Evolutionary conservation across 2,888 invertebrate genomes (phyloP).

Genomic region (Eristalis arbustorum): DNA sequence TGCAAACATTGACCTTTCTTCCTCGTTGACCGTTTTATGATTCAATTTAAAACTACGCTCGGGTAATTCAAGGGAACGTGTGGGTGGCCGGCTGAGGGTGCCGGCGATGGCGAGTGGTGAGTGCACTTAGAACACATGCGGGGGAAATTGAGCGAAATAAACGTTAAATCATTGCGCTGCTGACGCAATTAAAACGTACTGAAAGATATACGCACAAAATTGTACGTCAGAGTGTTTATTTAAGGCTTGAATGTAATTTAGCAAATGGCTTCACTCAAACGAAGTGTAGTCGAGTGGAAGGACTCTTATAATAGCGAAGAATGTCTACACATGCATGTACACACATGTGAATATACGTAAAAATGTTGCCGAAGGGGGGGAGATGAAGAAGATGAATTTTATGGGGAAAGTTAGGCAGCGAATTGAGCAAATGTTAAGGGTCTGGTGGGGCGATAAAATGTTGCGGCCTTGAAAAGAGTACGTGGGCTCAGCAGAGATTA

Average conservation of each 20-base stretch:
- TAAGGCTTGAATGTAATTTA: constrained; percentile 52
- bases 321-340: not conserved
- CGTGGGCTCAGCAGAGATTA: not conserved
- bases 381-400: not conserved
- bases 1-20: constrained; percentile 25
- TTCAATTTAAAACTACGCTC: constrained; percentile 36
- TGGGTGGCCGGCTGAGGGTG: not conserved
- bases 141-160: constrained; percentile 9
- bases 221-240: constrained; percentile 47
- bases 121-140: not conserved
- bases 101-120: not conserved
- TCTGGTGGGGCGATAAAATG: not conserved
- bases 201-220: constrained; percentile 53
- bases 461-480: not conserved
- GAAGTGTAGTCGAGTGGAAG: constrained; percentile 25
- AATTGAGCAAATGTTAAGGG: not conserved
- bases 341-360: not conserved
- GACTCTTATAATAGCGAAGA: constrained; percentile 17
- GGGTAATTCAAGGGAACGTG: not conserved
- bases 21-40: constrained; percentile 58
- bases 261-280: constrained; percentile 51
- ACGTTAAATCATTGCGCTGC: constrained; percentile 33
- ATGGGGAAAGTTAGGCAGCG: not conserved
- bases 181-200: constrained; percentile 47
- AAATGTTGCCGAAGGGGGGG: not conserved